A percentile compares a stretch with the other conserved stretches of the same genome.
Conservation (phyloP, 2,113 vertebrate species). For the Echinops telfairi region DNA sequence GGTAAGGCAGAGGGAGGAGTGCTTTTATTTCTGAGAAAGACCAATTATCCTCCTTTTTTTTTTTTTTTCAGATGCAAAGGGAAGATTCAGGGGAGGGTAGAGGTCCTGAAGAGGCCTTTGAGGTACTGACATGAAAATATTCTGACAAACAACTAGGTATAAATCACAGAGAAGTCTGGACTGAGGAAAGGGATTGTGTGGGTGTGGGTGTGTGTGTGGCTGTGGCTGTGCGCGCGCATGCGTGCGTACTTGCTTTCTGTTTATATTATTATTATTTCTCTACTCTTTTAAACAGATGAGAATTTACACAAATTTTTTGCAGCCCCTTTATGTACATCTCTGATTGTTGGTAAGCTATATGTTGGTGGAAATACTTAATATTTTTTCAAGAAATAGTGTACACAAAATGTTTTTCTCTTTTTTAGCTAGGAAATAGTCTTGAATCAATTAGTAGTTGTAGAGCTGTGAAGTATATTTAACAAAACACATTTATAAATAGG, state of each 20-base stretch:
- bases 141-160: background rate
- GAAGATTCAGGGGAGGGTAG: background rate
- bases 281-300: background rate
- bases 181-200: background rate
- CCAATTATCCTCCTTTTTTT: background rate
- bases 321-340: background rate
- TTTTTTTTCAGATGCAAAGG: background rate
- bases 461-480: slow-evolving; percentile 19
- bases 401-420: slow-evolving; percentile 34
- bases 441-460: background rate
- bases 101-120: slow-evolving; percentile 1
- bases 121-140: slow-evolving; percentile 3
- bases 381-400: background rate
- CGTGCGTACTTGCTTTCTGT: background rate
- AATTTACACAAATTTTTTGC: too few species aligned
- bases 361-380: background rate
- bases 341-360: slow-evolving; percentile 24
- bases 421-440: slow-evolving; percentile 38
- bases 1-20: background rate
- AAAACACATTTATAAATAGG: background rate
- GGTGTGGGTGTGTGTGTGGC: too few species aligned
- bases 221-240: too few species aligned
- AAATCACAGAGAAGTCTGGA: background rate
- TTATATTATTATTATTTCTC: slow-evolving; percentile 31
- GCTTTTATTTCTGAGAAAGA: slow-evolving; percentile 16